Evolutionary conservation across 2,888 invertebrate genomes (phyloP).

Genomic region (Cataglyphis albicans): DNA sequence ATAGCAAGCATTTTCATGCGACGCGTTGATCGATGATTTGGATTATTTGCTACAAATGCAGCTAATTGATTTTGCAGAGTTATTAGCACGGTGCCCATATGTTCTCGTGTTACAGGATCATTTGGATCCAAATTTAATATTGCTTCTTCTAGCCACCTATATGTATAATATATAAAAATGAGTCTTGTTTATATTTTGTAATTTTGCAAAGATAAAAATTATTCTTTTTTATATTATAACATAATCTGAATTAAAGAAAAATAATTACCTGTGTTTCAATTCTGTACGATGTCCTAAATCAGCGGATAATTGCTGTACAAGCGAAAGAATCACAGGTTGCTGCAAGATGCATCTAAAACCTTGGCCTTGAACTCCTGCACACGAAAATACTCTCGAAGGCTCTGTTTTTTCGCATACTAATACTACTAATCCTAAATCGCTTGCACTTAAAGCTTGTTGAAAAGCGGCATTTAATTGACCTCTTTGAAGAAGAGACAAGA

Average conservation of each 20-base stretch:
- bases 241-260: neutral
- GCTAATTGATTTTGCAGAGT: constrained; percentile 92
- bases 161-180: neutral
- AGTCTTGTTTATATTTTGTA: neutral
- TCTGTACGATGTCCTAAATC: constrained; percentile 95
- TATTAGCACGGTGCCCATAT: constrained; percentile 92
- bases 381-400: constrained; percentile 91
- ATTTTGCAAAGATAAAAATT: constrained; percentile 4
- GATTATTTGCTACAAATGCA: constrained; percentile 89
- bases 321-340: constrained; percentile 95
- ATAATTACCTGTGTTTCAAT: constrained; percentile 90
- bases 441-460: constrained; percentile 95
- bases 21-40: constrained; percentile 89
- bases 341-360: constrained; percentile 91
- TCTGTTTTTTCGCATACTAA: constrained; percentile 95
- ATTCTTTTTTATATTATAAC: neutral
- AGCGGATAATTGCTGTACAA: constrained; percentile 97
- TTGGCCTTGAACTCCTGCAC: constrained; percentile 85
- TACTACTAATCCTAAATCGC: constrained; percentile 95
- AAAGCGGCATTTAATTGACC: constrained; percentile 95
- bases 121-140: constrained; percentile 92
- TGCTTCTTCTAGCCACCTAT: constrained; percentile 95
- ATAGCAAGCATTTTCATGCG: constrained; percentile 91
- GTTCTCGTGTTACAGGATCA: constrained; percentile 93
- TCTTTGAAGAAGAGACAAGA: constrained; percentile 84